Percentiles rank a stretch among this genome's conserved stretches.
phyloP scores from a whole-genome alignment of 2,888 invertebrate genomes.

The Drosophila tripunctata region DNA sequence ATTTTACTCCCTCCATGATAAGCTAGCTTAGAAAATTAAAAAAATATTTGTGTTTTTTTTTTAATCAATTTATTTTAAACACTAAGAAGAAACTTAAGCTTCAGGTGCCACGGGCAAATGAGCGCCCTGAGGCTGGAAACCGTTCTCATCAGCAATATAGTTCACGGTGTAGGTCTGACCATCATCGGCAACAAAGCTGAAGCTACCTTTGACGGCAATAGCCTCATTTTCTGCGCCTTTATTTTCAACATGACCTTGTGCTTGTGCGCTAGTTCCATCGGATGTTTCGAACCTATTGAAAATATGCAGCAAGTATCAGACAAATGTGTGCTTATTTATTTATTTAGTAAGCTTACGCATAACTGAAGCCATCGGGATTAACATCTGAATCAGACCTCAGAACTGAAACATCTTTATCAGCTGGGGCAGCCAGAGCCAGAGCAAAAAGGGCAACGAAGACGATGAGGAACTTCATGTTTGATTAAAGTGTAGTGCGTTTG shows the following conservation, averaged over 20 bases:
- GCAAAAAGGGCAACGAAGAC: constrained; percentile 76
- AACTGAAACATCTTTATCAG: neutral
- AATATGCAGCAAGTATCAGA: neutral
- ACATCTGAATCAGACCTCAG: constrained; percentile 47
- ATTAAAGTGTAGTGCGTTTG: constrained; percentile 40
- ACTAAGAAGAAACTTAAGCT: constrained; percentile 23
- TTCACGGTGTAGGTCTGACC: constrained; percentile 86
- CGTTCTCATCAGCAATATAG: constrained; percentile 83
- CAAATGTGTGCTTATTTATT: accelerated
- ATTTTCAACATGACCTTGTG: constrained; percentile 44
- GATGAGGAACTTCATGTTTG: constrained; percentile 73
- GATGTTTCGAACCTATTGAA: constrained; percentile 52
- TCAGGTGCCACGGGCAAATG: constrained; percentile 84
- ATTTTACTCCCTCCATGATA: no score
- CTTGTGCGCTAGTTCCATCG: constrained; percentile 57
- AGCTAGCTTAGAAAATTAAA: no score
- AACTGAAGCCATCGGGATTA: constrained; percentile 85
- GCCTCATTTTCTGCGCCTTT: constrained; percentile 81
- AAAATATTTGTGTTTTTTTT: neutral
- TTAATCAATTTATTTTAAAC: constrained; percentile 29
- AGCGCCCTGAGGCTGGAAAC: constrained; percentile 85
- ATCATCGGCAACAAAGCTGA: constrained; percentile 85
- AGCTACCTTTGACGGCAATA: constrained; percentile 66
- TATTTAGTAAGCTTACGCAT: constrained; percentile 50
- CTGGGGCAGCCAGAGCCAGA: constrained; percentile 70